These are phyloP conservation scores for Astatotilapia flaviijosephi DNA, from an alignment of 2,113 vertebrate genomes.

Conservation along the genomic window DNA sequence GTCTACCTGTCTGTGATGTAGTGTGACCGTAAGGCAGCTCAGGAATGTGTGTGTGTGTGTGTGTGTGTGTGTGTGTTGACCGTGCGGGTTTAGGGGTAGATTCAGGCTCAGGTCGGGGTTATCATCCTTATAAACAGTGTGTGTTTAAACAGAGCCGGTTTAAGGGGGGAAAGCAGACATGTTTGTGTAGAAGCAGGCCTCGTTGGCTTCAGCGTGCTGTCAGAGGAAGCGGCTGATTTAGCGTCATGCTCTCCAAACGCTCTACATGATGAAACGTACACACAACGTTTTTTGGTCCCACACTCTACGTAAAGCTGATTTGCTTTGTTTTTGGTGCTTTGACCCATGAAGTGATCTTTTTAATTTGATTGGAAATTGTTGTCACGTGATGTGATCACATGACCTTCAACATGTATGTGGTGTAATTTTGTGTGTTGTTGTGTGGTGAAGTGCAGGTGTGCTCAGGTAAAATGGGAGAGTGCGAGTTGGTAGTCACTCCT, in stretches of 20 bases:
- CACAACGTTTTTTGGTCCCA: background rate
- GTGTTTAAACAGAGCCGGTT: background rate
- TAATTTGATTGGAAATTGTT: background rate
- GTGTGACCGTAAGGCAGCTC: background rate
- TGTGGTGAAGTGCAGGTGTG: background rate
- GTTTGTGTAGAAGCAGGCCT: background rate
- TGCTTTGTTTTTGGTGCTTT: background rate
- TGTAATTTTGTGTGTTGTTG: background rate
- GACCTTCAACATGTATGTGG: background rate
- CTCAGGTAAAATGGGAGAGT: rapidly evolving
- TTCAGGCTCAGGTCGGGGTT: background rate
- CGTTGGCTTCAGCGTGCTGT: background rate
- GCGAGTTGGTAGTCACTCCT: background rate
- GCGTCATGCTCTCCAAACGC: background rate
- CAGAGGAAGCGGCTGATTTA: background rate
- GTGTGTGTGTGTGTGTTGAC: background rate
- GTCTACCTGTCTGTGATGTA: background rate
- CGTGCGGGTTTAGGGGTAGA: background rate
- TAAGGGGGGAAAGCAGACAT: background rate
- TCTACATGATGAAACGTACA: rapidly evolving
- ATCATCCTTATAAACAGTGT: background rate
- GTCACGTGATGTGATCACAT: background rate
- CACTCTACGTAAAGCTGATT: rapidly evolving
- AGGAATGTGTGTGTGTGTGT: background rate
- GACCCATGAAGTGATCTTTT: background rate